These are phyloP conservation scores for Dipodomys spectabilis DNA, from an alignment of 2,113 vertebrate genomes.

Conservation along the genomic window DNA sequence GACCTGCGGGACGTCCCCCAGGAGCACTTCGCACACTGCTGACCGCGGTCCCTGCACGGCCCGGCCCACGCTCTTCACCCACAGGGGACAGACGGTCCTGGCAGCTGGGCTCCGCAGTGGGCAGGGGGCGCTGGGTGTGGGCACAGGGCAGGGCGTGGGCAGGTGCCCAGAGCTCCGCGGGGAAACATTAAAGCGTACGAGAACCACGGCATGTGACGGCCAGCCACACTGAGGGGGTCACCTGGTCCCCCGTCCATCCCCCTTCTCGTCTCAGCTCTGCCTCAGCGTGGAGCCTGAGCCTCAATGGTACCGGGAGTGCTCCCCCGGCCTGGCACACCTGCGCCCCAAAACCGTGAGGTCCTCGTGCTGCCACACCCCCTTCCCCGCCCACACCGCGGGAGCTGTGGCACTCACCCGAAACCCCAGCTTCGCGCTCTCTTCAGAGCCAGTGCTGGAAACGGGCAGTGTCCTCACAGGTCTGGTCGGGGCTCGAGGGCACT, in stretches of 20 bases:
- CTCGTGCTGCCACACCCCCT: not conserved
- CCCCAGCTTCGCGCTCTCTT: fast-evolving
- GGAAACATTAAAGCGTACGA: conserved; percentile 55
- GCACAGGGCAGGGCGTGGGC: no score
- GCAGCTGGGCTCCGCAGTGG: not conserved
- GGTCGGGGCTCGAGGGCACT: no score
- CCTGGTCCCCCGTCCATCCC: not conserved
- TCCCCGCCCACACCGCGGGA: no score
- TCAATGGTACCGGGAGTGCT: not conserved
- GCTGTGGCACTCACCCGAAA: fast-evolving
- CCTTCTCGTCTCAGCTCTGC: not conserved
- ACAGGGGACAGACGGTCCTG: not conserved
- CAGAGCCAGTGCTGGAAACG: not conserved
- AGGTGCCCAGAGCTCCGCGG: not conserved
- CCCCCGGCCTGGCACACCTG: not conserved
- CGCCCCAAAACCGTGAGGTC: no score
- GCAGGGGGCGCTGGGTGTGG: not conserved
- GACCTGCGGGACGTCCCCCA: conserved; percentile 91
- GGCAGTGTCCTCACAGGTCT: not conserved
- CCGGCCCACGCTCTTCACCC: not conserved
- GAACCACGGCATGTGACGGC: not conserved
- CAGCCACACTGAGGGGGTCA: not conserved
- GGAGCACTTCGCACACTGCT: conserved; percentile 90
- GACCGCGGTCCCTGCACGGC: not conserved
- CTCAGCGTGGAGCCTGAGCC: not conserved